Evolutionary conservation across 2,888 invertebrate species (phyloP), one percentile per base, ranked within the genome.

Genomic region (Scaptomyza parva): DNA sequence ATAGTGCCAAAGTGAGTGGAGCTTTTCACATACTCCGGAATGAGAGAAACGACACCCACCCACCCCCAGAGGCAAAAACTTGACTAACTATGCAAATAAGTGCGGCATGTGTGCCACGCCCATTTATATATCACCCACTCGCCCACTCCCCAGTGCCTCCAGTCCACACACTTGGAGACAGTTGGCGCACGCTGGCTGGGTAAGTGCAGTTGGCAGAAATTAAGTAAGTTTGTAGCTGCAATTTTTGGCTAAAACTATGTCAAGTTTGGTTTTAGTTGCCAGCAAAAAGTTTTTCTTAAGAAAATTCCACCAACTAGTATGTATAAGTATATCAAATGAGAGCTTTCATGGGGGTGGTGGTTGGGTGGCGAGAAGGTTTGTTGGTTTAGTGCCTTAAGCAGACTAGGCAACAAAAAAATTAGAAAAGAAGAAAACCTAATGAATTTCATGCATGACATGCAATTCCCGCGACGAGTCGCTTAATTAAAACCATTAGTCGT

Each of bases 211-310:
- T 86, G 86, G 78, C 76, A 76, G 86, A 84, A 84, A 84, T 84
- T 84, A 84, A 84, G 86, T 83, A 84, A 84, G 88, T 84, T 84
- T 83, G 80, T 83, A 83, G 88, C 84, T 80, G 84, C 88, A 84
- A 88, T 84, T 88, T 83, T 88, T 86, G 84, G 76, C 80, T 61
- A 80, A 61, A 84, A 84, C 78, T 84, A 86, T 88, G 88, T 84
- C 84, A 84, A 84, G 84, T 84, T 84, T 86, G 86, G 88, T 83
- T 84, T 84, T 84, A 84, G 84, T 86, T 84, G 84, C 82, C 84
- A 83, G 81, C 70, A 78, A 88, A 78, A 84, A 76, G 73, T 84
- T 88, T 80, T 66, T 82, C 84, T 73, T 86, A 88, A 86, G 84
- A 83, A 84, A 88, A 81, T 73, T 64, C 51, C 57, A 59, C 53